Evolutionary conservation across 2,113 vertebrate species (phyloP).

Genomic region (Conger conger): DNA sequence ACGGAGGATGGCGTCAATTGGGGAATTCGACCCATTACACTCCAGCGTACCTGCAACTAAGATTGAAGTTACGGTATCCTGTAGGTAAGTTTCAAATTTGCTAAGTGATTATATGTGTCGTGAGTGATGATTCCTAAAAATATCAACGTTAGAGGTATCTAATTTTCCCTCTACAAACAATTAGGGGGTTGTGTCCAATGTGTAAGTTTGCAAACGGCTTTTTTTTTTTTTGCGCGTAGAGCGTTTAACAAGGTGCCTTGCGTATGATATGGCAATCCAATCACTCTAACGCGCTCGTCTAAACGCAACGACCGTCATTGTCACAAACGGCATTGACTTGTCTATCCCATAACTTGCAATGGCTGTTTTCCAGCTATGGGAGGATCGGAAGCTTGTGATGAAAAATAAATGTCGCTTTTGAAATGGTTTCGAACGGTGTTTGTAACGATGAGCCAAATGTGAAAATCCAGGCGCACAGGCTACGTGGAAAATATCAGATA

Average conservation of each 20-base stretch:
- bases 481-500: too few species aligned
- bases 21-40: constrained; percentile 78
- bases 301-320: neutral
- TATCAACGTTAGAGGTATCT: neutral
- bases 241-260: too few species aligned
- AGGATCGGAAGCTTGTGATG: neutral
- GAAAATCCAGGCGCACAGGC: too few species aligned
- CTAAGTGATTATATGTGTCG: neutral
- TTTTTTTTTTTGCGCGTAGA: neutral
- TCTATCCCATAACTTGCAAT: neutral
- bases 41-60: constrained; percentile 89
- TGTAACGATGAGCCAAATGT: too few species aligned
- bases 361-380: neutral
- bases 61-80: constrained; percentile 91
- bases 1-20: constrained; percentile 82
- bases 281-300: neutral
- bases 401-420: neutral
- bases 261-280: neutral
- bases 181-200: neutral
- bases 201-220: neutral
- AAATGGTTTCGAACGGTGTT: neutral
- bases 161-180: neutral
- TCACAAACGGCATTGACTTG: neutral
- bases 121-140: neutral
- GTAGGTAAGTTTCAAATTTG: constrained; percentile 73